Evolutionary conservation across 2,113 vertebrate species (phyloP), one percentile per base, ranked within the genome.

Genomic region (Xenus cinereus): DNA sequence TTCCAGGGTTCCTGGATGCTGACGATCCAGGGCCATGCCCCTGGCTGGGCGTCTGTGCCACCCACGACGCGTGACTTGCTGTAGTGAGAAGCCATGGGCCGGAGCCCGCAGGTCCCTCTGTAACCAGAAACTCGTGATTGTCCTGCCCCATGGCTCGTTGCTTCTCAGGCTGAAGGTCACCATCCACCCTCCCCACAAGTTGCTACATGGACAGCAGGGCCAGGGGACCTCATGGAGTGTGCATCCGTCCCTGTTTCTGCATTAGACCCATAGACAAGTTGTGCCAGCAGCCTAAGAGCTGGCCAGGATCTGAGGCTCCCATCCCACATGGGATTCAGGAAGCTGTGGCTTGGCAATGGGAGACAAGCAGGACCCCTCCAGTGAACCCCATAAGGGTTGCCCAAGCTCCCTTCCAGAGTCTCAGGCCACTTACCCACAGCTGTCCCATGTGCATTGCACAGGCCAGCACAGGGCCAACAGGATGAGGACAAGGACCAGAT

Each of bases 1-100:
- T 17, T 16, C 6, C 53, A 37, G 7, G 39, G 48, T 10, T 18
- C 32, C 63, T 80, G 71, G 71, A 92, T 50, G 59, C 95, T 89
- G 73, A 95, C 85, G 4, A 89, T 83, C 91, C 95, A 95, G 9
- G 95, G 91, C 95, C 95, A 96, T 14, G 14, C 39, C 18, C 88
- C 93, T 10, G 56, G 60, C 28, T 41, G 43, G 11, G 67, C 45
- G 17, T 75, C 16, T 9, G 66, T 46, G 64, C 90, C 87, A 4
- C 84, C 87, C 45, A 88, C 66, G 3, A 85, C 43, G 23, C 50
- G 66, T 26, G 43, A n/a, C 2, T 8, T 28, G 12, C n/a, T 37
- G 14, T 84, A 37, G 9, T 53, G 27, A 21, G 41, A 9, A 7
- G 51, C 54, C 35, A 69, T 20, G 7, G 79, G 84, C 5, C 93